Conservation (phyloP, 2,888 invertebrate species). For the Malacosoma neustria region DNA sequence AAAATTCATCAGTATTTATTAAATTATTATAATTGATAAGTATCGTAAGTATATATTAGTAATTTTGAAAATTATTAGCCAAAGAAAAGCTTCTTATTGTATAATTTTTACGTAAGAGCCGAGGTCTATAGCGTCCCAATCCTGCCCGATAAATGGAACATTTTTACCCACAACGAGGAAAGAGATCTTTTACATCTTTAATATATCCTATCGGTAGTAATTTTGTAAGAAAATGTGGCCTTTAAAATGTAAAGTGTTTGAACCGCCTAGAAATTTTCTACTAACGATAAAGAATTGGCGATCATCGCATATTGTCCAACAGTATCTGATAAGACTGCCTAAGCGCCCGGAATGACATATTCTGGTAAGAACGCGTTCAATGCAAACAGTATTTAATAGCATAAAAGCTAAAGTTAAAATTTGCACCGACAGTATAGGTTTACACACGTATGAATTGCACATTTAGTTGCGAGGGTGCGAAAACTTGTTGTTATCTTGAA, state of each 20-base stretch:
- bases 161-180: no score
- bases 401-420: constrained; percentile 17
- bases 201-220: no score
- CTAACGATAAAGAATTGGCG: constrained; percentile 39
- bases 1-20: no score
- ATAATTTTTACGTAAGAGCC: no score
- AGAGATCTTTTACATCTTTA: no score
- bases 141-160: no score
- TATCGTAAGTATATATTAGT: no score
- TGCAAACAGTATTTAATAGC: constrained; percentile 16
- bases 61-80: no score
- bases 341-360: constrained; percentile 56
- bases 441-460: constrained; percentile 70
- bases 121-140: no score
- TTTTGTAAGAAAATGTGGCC: no score
- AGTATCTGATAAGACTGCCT: constrained; percentile 51
- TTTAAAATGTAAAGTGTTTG: constrained; percentile 1
- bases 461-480: constrained; percentile 72
- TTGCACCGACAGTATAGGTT: constrained; percentile 22
- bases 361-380: constrained; percentile 26
- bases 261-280: constrained; percentile 17
- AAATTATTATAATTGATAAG: no score
- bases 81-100: no score
- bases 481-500: constrained; percentile 73
- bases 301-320: constrained; percentile 49